These are phyloP conservation scores for Fragum whitleyi DNA, from an alignment of 2,888 invertebrate species.

Conservation along the genomic window DNA sequence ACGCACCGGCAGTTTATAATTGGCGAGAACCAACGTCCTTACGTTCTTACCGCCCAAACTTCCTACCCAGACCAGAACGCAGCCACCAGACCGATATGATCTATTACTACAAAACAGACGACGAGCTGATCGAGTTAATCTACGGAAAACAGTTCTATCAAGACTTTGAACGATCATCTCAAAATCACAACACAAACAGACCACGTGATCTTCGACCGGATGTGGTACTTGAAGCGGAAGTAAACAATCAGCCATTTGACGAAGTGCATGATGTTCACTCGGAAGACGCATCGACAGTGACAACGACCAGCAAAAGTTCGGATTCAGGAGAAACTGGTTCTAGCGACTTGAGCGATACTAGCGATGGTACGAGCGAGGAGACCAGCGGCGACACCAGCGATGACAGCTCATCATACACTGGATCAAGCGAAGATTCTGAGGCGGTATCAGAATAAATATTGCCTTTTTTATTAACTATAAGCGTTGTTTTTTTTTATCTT, in stretches of 20 bases:
- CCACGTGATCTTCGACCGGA: neutral
- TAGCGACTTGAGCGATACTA: neutral
- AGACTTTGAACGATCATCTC: neutral
- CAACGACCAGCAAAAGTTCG: neutral
- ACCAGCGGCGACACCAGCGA: neutral
- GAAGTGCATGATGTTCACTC: neutral
- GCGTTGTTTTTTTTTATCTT: too few relatives aligned
- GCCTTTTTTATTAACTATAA: too few relatives aligned
- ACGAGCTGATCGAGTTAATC: slow-evolving; percentile 3
- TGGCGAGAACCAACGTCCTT: neutral
- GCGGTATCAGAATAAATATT: too few relatives aligned
- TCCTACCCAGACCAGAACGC: slow-evolving; percentile 36
- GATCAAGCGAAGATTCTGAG: neutral
- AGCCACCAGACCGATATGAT: slow-evolving; percentile 15
- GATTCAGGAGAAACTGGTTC: neutral
- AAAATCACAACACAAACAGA: neutral
- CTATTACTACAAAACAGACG: slow-evolving; percentile 11
- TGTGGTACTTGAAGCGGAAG: neutral
- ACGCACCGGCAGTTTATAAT: slow-evolving; percentile 32
- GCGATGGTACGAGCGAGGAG: neutral
- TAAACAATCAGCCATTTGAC: slow-evolving; percentile 11
- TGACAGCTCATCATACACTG: neutral
- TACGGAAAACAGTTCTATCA: neutral
- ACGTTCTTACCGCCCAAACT: slow-evolving; percentile 36
- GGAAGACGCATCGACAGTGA: neutral